Evolutionary conservation across 2,113 vertebrate species (phyloP).

Genomic region (Hydrochoerus hydrochaeris): DNA sequence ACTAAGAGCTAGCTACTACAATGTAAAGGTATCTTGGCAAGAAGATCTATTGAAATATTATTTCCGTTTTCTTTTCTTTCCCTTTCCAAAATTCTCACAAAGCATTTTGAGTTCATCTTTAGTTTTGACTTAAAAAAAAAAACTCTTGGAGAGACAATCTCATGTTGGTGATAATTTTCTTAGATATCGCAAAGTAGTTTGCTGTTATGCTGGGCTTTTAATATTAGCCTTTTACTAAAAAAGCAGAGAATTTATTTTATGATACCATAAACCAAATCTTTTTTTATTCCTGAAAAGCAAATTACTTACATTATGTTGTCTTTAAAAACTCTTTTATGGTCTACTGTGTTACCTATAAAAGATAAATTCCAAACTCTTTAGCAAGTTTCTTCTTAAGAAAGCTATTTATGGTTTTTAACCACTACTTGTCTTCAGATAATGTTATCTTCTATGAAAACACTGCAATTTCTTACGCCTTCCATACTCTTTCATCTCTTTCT

Average conservation of each 20-base stretch:
- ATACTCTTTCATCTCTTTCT: neutral
- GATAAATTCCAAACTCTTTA: neutral
- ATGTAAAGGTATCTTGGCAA: neutral
- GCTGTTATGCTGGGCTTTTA: neutral
- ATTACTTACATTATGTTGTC: neutral
- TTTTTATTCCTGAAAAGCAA: neutral
- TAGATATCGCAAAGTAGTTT: neutral
- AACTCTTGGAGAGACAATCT: neutral
- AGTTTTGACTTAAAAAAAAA: neutral
- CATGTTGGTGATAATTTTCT: neutral
- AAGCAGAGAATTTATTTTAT: neutral
- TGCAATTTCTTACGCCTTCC: neutral
- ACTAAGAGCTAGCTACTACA: no score
- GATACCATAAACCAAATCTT: neutral
- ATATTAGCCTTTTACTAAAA: neutral
- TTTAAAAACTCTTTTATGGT: neutral
- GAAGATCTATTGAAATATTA: neutral
- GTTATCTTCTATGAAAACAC: neutral
- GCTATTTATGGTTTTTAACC: neutral
- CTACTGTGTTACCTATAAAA: neutral
- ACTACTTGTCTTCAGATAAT: neutral
- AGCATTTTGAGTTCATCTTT: neutral
- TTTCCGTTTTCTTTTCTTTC: neutral
- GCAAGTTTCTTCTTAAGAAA: neutral
- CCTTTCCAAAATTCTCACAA: neutral